Base-by-base conservation (phyloP, 2,113 vertebrate species). In the Gnathonemus longibarbis region DNA sequence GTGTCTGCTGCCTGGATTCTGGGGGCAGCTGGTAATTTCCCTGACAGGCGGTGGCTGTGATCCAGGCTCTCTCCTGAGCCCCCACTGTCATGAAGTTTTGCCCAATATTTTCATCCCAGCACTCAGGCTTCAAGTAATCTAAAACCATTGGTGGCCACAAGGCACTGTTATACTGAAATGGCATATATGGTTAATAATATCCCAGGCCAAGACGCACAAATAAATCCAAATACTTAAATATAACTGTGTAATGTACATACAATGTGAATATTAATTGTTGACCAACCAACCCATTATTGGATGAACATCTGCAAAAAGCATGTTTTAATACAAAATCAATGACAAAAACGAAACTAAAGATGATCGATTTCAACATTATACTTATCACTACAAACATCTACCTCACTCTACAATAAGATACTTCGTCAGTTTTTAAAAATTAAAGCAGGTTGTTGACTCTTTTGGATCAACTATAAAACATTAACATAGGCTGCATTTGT, bases 21-120 rank as follows among this genome's bases (percentile, higher is more conserved):
- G 24, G 84, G 89, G 84, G 45, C 89, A 74, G 52, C n/a, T 53
- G 53, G 42, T 87, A 48, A 86, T 86, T 90, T 90, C 89, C 50
- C 21, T 70, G 53, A 70, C 84, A 66, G 31, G 84, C 84, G 7
- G 50, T 31, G 80, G 13, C 89, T 52, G 53, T 85, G 80, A 89
- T 89, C 84, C 56, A 19, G 53, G 31, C 17, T 15, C 27, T 19
- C n/a, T 27, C n/a, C 27, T 74, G 56, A 52, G 84, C 84, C 42
- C 45, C 19, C n/a, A 3, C 19, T 87, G 80, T 74, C 46, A 58
- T 42, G 58, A 45, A 39, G 53, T 56, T 86, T 90, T 86, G 27
- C 39, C 58, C 84, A 58, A 27, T 89, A 84, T 80, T 84, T 89
- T 53, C 80, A 84, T 85, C 80, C 13, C 35, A 35, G 3, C 15